Evolutionary conservation across 1,140 invertebrate species (phyloP), one percentile per base, ranked within the genome.

Genomic region (Oryctes rhinoceros): DNA sequence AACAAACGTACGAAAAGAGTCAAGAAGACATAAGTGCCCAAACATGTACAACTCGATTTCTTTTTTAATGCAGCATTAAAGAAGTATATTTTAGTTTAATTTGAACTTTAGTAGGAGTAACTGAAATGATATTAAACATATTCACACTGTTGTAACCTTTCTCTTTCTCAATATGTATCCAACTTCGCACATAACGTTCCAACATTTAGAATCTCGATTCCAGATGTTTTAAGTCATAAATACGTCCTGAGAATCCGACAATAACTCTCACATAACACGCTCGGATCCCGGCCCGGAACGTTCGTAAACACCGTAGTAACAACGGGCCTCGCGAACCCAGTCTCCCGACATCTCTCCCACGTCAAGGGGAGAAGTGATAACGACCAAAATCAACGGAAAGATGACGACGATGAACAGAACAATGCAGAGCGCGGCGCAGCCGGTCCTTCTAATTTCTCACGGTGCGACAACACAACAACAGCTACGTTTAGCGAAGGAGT

Each of bases 391-490:
- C 53, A 59, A 18, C 53, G 18, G 53, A 59, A 59, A 59, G 53
- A 59, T 18, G 53, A 18, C 18, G 53, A 59, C 53, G 53, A 6
- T 59, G 39, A n/a, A 18, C 53, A 15, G 15, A 59, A 59, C 18
- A 59, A 59, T 59, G 18, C 53, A 15, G 18, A n/a, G 15, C 53
- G 53, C 39, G 39, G 5, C 39, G n/a, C 53, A 59, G 18, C 18
- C 15, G 53, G 53, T 59, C 53, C n/a, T 59, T 59, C 53, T 59
- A 59, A 59, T 59, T 59, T 59, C 53, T 59, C 53, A 18, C 53
- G 9, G 39, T 4, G 39, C 39, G 39, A 44, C 39, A 44, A 44
- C 39, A 44, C 39, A 44, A 44, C 9, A 59, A 59, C 53, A 59
- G 53, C 13, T 15, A 18, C 53, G 18, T 59, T n/a, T 59, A 59